Conservation (phyloP, 2,888 invertebrate species). For the Drosophila birchii region DNA sequence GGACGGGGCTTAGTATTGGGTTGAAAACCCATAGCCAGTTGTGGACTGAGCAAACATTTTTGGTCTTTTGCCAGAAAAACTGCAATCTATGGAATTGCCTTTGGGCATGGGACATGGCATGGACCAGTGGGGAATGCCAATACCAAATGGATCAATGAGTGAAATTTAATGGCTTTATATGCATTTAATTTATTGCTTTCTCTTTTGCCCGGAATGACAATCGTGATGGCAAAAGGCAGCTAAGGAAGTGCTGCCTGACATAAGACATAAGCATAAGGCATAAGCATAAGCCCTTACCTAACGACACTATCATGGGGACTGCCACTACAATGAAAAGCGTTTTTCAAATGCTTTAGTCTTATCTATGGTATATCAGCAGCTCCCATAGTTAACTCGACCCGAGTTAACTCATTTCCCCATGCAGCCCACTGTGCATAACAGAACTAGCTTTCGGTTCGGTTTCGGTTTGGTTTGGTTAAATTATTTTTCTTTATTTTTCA, state of each 20-base stretch:
- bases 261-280: slow-evolving; percentile 3
- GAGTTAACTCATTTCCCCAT: slow-evolving; percentile 15
- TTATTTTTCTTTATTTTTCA: slow-evolving; percentile 29
- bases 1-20: not conserved
- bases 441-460: slow-evolving; percentile 59
- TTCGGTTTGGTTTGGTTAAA: slow-evolving; percentile 9
- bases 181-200: slow-evolving; percentile 44
- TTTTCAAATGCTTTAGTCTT: slow-evolving; percentile 22
- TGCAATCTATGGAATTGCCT: slow-evolving; percentile 37
- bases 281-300: slow-evolving; percentile 34
- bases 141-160: slow-evolving; percentile 56
- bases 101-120: slow-evolving; percentile 13
- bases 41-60: slow-evolving; percentile 6
- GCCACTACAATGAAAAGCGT: slow-evolving; percentile 38
- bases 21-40: slow-evolving; percentile 6
- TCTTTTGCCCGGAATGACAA: slow-evolving; percentile 37
- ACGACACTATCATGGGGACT: slow-evolving; percentile 30
- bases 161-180: slow-evolving; percentile 50
- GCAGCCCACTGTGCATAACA: slow-evolving; percentile 72
- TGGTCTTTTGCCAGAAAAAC: slow-evolving; percentile 29
- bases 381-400: slow-evolving; percentile 28
- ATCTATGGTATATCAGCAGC: slow-evolving; percentile 30
- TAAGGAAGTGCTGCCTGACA: slow-evolving; percentile 25
- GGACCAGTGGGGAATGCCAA: slow-evolving; percentile 44
- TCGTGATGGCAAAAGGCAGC: slow-evolving; percentile 27